Conservation (phyloP, 1,140 invertebrate species). For the Dreissena polymorpha region DNA sequence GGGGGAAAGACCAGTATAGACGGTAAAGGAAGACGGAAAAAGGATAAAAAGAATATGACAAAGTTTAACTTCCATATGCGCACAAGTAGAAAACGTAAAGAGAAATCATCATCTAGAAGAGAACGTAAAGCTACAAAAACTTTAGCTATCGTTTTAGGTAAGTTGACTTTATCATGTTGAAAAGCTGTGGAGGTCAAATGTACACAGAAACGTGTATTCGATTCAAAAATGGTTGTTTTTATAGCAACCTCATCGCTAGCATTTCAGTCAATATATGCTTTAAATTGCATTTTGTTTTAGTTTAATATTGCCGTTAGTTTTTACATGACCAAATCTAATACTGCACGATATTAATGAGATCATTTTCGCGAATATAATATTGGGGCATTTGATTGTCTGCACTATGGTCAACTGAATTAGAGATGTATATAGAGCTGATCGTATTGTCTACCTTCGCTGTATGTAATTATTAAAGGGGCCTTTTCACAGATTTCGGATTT, state of each 20-base stretch:
- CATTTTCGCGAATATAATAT: too few relatives aligned
- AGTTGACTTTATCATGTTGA: constrained; percentile 62
- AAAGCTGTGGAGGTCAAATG: too few relatives aligned
- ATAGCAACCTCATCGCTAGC: background rate
- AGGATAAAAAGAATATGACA: constrained; percentile 82
- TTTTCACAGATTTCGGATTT: too few relatives aligned
- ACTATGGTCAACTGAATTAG: too few relatives aligned
- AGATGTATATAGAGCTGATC: too few relatives aligned
- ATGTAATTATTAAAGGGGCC: too few relatives aligned
- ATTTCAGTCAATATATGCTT: background rate
- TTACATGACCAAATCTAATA: too few relatives aligned
- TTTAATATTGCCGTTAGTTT: too few relatives aligned
- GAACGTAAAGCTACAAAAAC: constrained; percentile 99
- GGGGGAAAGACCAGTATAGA: constrained; percentile 49
- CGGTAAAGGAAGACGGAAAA: constrained; percentile 44
- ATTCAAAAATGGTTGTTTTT: background rate
- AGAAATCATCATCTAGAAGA: constrained; percentile 94
- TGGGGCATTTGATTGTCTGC: too few relatives aligned
- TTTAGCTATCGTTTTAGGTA: constrained; percentile 98
- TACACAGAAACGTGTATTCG: background rate
- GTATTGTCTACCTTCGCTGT: too few relatives aligned
- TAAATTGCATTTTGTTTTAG: background rate
- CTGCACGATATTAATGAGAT: too few relatives aligned
- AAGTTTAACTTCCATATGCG: constrained; percentile 83
- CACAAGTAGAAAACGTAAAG: constrained; percentile 75